phyloP scores from a whole-genome alignment of 1,140 invertebrate species.

The Hylyphantes graminicola region DNA sequence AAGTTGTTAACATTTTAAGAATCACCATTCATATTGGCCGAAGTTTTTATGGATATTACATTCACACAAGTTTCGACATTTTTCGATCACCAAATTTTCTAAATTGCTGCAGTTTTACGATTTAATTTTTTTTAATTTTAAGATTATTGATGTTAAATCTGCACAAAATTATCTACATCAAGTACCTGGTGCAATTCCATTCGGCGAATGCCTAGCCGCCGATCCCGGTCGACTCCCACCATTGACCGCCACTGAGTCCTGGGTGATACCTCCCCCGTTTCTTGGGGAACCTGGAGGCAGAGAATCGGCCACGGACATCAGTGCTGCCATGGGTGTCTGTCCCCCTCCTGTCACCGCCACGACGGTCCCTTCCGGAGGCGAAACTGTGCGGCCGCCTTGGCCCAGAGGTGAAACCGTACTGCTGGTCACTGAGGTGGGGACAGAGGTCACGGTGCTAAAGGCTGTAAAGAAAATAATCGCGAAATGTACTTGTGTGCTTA shows the following conservation, averaged over 20 bases:
- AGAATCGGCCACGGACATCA: constrained; percentile 60
- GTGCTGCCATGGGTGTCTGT: constrained; percentile 59
- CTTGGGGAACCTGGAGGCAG: constrained; percentile 56
- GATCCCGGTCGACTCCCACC: constrained; percentile 59
- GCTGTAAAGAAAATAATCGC: constrained; percentile 3
- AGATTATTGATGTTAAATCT: no score
- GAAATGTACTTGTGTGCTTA: no score
- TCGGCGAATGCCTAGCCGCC: constrained; percentile 57
- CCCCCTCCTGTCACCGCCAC: constrained; percentile 42
- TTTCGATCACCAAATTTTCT: no score
- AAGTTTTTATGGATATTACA: no score
- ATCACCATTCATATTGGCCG: no score
- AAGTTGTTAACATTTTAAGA: no score
- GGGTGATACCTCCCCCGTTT: constrained; percentile 8
- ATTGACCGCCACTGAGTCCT: constrained; percentile 19
- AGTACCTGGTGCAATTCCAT: constrained; percentile 29
- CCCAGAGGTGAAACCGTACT: constrained; percentile 33
- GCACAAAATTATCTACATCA: background rate
- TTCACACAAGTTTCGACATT: no score
- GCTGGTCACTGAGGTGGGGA: constrained; percentile 43
- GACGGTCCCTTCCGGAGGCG: constrained; percentile 47
- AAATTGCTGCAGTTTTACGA: no score
- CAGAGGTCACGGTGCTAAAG: constrained; percentile 47
- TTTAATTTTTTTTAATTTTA: no score
- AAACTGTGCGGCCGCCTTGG: constrained; percentile 30